Base-by-base conservation (phyloP, 2,888 invertebrate species). In the Ernsta delagoae region DNA sequence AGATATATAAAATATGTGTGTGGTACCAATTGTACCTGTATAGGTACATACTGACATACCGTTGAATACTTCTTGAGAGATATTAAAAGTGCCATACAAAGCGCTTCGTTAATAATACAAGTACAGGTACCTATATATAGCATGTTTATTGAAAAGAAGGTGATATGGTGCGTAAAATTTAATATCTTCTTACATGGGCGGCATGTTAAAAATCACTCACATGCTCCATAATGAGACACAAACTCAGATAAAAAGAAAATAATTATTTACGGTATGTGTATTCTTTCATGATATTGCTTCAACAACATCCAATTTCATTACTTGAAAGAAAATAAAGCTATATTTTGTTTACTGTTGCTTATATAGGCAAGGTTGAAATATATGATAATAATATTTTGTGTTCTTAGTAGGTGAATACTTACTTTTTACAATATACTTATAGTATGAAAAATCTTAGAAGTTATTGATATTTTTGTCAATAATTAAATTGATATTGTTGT, bases 141-240 rank as follows among this genome's bases (percentile, higher is more conserved):
- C 43, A 56, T 43, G 63, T 43, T 43, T 56, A 41, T 64, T 56
- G 63, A 64, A 56, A 43, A 56, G 43, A n/a, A 31, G n/a, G 43
- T 64, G 63, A 56, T 41, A 43, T 56, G 8, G 54, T 41, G 43
- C 63, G 54, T 64, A 56, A 64, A 56, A 64, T 64, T 64, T 63
- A 63, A 63, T 63, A 63, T 63, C 54, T 54, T 41, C 63, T 54
- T 63, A 54, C 39, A 39, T 7, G 39, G 39, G 39, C 7, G 39
- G 39, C 39, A 39, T 39, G 39, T 16, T 63, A 63, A 63, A 54
- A 54, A 63, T 63, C n/a, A 63, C 54, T 39, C 11, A 54, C n/a
- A 41, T 41, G 41, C 41, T 39, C n/a, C 34, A 41, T 59, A 59
- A 16, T 5, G 39, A 39, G 12, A 12, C 57, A 11, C 11, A 36